Conservation (phyloP, 2,113 vertebrate species). For the Chamaetylas fuelleborni region DNA sequence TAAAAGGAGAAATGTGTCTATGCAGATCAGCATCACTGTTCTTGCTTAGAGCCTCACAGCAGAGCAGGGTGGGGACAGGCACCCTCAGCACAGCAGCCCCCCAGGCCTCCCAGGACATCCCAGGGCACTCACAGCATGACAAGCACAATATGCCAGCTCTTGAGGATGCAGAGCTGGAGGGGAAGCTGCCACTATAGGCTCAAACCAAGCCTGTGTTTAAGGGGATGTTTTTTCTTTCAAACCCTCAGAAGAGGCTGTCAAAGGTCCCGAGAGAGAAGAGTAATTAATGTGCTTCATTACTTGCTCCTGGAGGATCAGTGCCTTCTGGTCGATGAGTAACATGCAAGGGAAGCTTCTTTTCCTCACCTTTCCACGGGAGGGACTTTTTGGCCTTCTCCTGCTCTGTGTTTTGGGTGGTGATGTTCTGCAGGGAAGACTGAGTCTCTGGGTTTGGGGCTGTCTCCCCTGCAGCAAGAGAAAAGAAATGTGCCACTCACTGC, state of each 20-base stretch:
- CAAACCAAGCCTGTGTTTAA: background rate
- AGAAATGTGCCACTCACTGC: background rate
- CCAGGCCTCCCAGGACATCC: background rate
- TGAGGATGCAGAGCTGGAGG: background rate
- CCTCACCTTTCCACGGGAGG: conserved; percentile 59
- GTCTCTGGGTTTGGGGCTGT: background rate
- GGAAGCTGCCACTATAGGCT: background rate
- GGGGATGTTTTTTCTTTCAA: background rate
- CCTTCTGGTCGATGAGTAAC: background rate
- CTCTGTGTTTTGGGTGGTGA: background rate
- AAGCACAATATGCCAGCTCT: background rate
- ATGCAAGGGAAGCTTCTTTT: conserved; percentile 42
- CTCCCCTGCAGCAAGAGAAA: background rate
- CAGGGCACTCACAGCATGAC: background rate
- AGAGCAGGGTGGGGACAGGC: background rate
- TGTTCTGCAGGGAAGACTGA: background rate
- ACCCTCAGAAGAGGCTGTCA: background rate
- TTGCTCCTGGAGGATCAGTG: conserved; percentile 30
- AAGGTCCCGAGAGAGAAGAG: background rate
- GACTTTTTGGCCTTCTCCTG: background rate
- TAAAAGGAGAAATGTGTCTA: background rate
- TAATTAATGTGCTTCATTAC: conserved; percentile 52
- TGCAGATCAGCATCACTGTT: background rate
- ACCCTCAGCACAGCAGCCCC: background rate
- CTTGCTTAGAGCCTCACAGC: background rate